Base-by-base conservation (phyloP, 2,888 invertebrate genomes). In the Amblyjoppa fuscipennis region DNA sequence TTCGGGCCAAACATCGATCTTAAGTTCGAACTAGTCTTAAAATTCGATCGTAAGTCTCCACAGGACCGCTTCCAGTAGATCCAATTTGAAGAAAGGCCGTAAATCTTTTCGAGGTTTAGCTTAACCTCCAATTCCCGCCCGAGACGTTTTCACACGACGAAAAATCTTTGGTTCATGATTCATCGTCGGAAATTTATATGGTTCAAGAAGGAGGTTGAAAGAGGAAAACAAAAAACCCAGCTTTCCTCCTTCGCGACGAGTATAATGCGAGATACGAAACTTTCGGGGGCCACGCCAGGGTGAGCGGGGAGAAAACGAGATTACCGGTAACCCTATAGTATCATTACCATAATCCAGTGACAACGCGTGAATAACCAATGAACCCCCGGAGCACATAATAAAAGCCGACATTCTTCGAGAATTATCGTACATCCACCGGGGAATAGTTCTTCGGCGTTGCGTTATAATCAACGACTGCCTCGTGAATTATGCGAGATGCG, bases 341-440 rank as follows among this genome's bases (percentile, higher is more conserved):
- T 77, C 51, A 81, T 84, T 81, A 77, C 75, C 84, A 80, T 84
- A 84, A 81, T 75, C 56, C 81, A 64, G 77, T 59, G 73, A 70
- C 51, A 49, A 59, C 69, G 68, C 9, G 70, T 80, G 78, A 78
- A 85, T 80, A 78, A 49, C 49, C 38, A 80, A 83, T 79, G 83
- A 75, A 74, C 31, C 59, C 71, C 71, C 41, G 16, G 34, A 28
- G 75, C 25, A 56, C 66, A 41, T 20, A 41, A 31, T 41, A 41
- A 68, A 7, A 20, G 20, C 20, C 68, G 38, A 25, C 68, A 38
- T 73, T 73, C 64, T 64, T 80, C 69, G 66, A 11, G 28, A 45
- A 69, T 69, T 25, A 45, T 45, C 25, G 45, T 49, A 41, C 13
- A 9, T 25, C 34, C 3, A 20, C 38, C 41, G 68, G 11, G 38